Conservation (phyloP, 2,113 vertebrate genomes). For the Pimephales promelas region DNA sequence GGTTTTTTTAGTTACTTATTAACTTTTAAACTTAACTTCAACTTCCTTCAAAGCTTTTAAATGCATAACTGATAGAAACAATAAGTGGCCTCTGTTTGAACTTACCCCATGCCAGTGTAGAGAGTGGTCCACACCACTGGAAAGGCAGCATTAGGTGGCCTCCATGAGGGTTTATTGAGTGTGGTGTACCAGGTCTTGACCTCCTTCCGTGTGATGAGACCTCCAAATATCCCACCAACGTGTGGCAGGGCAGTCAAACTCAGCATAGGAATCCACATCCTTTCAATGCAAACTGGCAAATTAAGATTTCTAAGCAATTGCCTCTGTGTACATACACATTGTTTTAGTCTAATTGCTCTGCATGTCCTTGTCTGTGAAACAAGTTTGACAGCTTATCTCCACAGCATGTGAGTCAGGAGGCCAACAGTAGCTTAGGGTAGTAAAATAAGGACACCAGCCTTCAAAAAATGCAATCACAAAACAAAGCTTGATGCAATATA, state of each 20-base stretch:
- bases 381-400: background rate
- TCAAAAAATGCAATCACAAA: background rate
- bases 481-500: background rate
- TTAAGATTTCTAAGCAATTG: background rate
- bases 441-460: background rate
- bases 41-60: background rate
- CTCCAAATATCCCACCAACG: constrained; percentile 81
- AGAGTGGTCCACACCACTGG: constrained; percentile 81
- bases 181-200: constrained; percentile 80
- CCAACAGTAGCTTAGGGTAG: background rate
- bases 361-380: background rate
- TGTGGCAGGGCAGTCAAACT: constrained; percentile 84
- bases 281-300: constrained; percentile 45
- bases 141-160: constrained; percentile 78
- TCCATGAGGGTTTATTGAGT: constrained; percentile 83
- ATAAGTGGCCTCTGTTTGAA: background rate
- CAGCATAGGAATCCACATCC: constrained; percentile 80
- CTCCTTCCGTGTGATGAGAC: constrained; percentile 72
- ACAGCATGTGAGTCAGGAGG: background rate
- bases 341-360: background rate
- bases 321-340: background rate
- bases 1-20: background rate
- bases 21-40: background rate
- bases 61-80: background rate
- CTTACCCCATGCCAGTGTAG: constrained; percentile 88